phyloP scores from a whole-genome alignment of 2,888 invertebrate genomes.

The Parapristionchus giblindavisi region DNA sequence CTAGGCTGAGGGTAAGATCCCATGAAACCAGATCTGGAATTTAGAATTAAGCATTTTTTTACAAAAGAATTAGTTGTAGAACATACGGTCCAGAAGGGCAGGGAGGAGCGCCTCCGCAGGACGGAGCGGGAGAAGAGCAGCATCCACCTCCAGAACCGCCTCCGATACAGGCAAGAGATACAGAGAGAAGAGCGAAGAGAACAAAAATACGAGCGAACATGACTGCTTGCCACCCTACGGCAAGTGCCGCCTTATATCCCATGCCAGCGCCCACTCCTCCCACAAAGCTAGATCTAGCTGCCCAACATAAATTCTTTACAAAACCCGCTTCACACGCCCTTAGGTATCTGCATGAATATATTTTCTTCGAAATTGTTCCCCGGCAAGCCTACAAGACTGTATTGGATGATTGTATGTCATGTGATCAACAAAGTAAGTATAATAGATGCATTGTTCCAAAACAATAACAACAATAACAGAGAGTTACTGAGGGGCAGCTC shows the following conservation, averaged over 20 bases:
- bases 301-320: not conserved
- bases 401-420: too few species aligned
- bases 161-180: constrained; percentile 25
- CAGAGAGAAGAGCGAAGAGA: constrained; percentile 13
- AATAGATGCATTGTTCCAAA: constrained; percentile 35
- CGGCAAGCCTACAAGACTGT: too few species aligned
- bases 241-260: constrained; percentile 6
- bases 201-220: constrained; percentile 26
- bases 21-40: constrained; percentile 20
- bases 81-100: constrained; percentile 26
- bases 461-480: constrained; percentile 32
- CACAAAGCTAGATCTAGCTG: constrained; percentile 27
- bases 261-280: constrained; percentile 26
- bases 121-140: constrained; percentile 20
- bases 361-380: not conserved
- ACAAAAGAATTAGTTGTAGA: not conserved
- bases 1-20: constrained; percentile 9
- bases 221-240: not conserved
- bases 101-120: constrained; percentile 29
- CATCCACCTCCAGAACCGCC: constrained; percentile 29
- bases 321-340: not conserved
- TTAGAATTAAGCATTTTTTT: not conserved
- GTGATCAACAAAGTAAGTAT: not conserved
- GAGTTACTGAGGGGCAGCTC: constrained; percentile 51
- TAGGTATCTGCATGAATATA: not conserved